Evolutionary conservation across 1,140 invertebrate species (phyloP).

Genomic region (Drusus annulatus): DNA sequence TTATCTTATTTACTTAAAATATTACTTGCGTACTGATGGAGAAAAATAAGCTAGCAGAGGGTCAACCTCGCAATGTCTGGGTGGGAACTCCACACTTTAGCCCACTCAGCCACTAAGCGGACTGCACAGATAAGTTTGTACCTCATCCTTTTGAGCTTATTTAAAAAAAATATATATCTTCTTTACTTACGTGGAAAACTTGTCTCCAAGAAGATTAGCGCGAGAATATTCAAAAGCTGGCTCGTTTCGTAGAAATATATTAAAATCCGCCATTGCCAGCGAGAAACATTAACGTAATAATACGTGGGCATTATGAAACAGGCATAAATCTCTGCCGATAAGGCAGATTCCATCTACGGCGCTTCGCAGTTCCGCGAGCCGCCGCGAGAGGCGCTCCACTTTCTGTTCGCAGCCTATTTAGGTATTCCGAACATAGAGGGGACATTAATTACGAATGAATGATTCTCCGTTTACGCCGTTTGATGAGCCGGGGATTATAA

Average conservation of each 20-base stretch:
- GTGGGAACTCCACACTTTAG: no score
- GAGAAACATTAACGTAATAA: neutral
- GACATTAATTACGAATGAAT: slow-evolving; percentile 57
- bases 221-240: neutral
- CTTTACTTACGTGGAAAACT: no score
- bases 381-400: neutral
- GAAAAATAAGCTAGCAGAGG: no score
- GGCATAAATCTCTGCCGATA: slow-evolving; percentile 11
- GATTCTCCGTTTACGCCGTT: slow-evolving; percentile 57
- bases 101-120: no score
- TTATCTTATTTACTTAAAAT: no score
- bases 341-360: slow-evolving; percentile 1
- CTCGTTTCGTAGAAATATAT: neutral
- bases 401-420: slow-evolving; percentile 23
- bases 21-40: no score
- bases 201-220: no score
- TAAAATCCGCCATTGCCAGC: neutral
- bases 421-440: slow-evolving; percentile 48
- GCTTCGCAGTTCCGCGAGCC: neutral
- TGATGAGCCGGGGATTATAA: slow-evolving; percentile 59
- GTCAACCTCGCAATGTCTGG: no score
- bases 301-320: neutral
- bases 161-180: no score
- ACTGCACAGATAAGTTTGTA: no score
- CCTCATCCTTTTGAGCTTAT: no score